Conservation (phyloP, 2,113 vertebrate species). For the Monopterus albus region DNA sequence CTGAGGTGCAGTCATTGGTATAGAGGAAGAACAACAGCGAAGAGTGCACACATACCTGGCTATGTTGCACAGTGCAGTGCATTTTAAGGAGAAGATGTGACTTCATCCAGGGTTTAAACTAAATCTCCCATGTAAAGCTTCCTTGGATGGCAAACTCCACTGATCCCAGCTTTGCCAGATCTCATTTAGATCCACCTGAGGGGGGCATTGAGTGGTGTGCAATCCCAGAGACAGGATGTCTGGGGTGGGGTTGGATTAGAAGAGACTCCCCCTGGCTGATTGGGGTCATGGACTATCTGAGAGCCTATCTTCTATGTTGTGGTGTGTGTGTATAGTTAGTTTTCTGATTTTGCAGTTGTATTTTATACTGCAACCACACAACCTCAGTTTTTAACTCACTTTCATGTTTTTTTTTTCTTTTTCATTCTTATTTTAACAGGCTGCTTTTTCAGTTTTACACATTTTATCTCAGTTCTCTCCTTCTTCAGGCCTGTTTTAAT, state of each 20-base stretch:
- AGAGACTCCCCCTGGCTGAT: constrained; percentile 40
- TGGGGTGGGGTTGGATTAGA: constrained; percentile 68
- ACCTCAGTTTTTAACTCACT: constrained; percentile 3
- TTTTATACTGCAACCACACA: constrained; percentile 1
- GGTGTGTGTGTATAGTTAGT: constrained; percentile 8
- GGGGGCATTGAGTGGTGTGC: constrained; percentile 52
- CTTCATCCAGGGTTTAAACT: constrained; percentile 41
- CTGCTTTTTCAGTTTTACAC: not conserved
- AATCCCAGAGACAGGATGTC: constrained; percentile 62
- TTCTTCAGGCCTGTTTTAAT: constrained; percentile 12
- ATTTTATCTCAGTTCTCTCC: not conserved
- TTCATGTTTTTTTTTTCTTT: constrained; percentile 9
- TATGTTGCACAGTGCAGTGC: not conserved
- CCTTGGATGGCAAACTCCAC: constrained; percentile 42
- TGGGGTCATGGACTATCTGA: constrained; percentile 25
- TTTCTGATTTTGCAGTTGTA: constrained; percentile 25
- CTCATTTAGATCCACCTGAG: constrained; percentile 76
- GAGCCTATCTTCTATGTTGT: constrained; percentile 6
- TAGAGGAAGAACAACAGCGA: too few relatives aligned
- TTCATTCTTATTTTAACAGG: too few relatives aligned
- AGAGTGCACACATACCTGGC: too few relatives aligned
- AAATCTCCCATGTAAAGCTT: constrained; percentile 53
- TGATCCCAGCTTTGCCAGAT: constrained; percentile 75
- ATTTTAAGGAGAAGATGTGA: constrained; percentile 37
- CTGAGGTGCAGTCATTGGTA: too few relatives aligned